Percentiles rank a stretch among this genome's conserved stretches.
These are phyloP conservation scores for Hiodon tergisus DNA, from an alignment of 2,113 vertebrate species.

Conservation along the genomic window DNA sequence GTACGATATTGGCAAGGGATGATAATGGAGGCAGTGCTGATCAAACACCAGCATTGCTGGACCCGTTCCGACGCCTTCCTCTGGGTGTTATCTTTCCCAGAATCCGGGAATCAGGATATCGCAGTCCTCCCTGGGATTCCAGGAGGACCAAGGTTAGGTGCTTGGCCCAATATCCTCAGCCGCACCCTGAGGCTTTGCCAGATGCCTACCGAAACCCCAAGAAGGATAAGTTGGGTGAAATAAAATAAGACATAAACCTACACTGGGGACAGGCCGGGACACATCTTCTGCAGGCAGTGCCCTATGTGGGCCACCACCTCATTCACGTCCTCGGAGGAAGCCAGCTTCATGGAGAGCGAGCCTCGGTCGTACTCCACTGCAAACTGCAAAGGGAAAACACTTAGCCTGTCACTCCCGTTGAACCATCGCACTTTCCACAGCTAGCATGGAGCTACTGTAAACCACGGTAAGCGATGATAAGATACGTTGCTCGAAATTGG, in stretches of 20 bases:
- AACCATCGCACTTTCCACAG: neutral
- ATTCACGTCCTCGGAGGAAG: constrained; percentile 78
- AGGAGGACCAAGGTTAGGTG: too few species aligned
- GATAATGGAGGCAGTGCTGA: neutral
- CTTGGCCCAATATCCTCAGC: too few species aligned
- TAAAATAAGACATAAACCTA: constrained; percentile 53
- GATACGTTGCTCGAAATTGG: too few species aligned
- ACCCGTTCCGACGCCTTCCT: neutral
- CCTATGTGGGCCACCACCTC: constrained; percentile 87
- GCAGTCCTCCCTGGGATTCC: too few species aligned
- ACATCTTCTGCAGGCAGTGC: constrained; percentile 82
- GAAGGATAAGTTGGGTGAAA: neutral
- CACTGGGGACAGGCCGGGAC: constrained; percentile 82
- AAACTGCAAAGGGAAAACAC: constrained; percentile 27
- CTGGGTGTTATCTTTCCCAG: neutral
- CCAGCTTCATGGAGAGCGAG: constrained; percentile 80
- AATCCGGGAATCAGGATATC: neutral
- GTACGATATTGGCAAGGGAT: neutral
- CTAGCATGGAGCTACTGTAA: neutral
- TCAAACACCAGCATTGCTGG: neutral
- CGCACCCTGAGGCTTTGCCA: neutral
- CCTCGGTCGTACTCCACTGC: constrained; percentile 84
- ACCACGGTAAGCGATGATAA: neutral
- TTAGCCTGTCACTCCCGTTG: too few species aligned
- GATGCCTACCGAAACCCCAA: neutral